Percentiles rank a stretch among this genome's conserved stretches.
Evolutionary conservation across 2,113 vertebrate genomes (phyloP).

Genomic region (Eulemur macaco): DNA sequence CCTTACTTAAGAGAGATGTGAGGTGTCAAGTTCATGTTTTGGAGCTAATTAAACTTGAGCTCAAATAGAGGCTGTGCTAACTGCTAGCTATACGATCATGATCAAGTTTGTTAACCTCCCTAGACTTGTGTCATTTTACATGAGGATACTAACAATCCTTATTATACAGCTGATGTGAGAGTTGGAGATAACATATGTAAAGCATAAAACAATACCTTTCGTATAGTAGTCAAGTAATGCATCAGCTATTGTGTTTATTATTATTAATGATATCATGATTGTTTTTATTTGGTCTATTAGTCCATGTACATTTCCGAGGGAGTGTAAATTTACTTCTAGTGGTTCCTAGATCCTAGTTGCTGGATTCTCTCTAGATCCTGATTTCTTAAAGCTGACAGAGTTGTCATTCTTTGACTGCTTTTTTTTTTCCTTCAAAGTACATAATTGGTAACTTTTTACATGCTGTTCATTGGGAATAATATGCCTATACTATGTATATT

Average conservation of each 20-base stretch:
- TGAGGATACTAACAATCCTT: not conserved
- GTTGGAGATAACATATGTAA: not conserved
- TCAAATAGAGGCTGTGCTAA: not conserved
- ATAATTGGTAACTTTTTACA: not conserved
- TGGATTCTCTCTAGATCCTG: not conserved
- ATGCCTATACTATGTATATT: not conserved
- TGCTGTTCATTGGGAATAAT: not conserved
- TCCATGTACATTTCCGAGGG: not conserved
- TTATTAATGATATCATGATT: not conserved
- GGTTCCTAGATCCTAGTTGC: not conserved
- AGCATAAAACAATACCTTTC: not conserved
- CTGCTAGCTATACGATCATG: not conserved
- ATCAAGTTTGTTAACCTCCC: not conserved
- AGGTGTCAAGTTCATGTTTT: not conserved
- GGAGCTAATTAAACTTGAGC: not conserved
- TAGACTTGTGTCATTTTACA: not conserved
- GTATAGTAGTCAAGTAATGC: not conserved
- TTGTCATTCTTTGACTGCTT: not conserved
- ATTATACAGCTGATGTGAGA: not conserved
- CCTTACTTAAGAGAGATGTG: not conserved
- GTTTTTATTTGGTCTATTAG: not conserved
- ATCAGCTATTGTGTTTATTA: not conserved
- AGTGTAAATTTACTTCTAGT: not conserved
- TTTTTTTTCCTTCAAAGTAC: not conserved
- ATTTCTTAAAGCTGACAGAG: not conserved